Evolutionary conservation across 2,888 invertebrate species (phyloP).

Genomic region (Perizoma affinitatum): DNA sequence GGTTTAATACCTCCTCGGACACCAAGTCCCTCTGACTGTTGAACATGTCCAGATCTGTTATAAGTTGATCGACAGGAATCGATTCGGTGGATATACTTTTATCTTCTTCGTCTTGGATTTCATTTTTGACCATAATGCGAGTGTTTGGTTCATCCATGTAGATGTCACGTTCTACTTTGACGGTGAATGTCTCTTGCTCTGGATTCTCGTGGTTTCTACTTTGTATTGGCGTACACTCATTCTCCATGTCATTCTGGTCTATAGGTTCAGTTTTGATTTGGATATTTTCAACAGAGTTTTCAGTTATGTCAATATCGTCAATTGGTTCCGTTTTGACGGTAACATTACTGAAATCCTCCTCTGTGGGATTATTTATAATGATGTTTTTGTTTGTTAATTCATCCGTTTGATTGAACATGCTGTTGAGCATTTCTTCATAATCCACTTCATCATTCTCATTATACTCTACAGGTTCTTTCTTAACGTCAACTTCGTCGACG

Average conservation of each 20-base stretch:
- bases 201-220: neutral
- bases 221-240: neutral
- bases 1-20: neutral
- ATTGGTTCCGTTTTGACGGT: slow-evolving; percentile 29
- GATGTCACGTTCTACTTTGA: slow-evolving; percentile 11
- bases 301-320: slow-evolving; percentile 30
- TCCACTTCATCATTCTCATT: slow-evolving; percentile 16
- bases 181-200: slow-evolving; percentile 1
- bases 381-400: neutral
- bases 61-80: neutral
- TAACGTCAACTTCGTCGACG: slow-evolving; percentile 17
- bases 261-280: slow-evolving; percentile 30
- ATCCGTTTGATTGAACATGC: slow-evolving; percentile 23
- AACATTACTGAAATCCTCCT: slow-evolving; percentile 4
- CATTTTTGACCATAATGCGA: slow-evolving; percentile 15
- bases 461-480: slow-evolving; percentile 12
- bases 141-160: neutral
- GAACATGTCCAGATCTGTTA: slow-evolving; percentile 8
- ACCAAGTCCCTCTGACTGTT: neutral
- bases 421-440: slow-evolving; percentile 24
- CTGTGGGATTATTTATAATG: neutral
- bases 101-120: neutral
- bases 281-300: no score
- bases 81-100: slow-evolving; percentile 1
- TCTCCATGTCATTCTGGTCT: slow-evolving; percentile 32